A percentile compares a stretch with the other conserved stretches of the same genome.
Conservation (phyloP, 2,888 invertebrate species). For the Tetramorium bicarinatum region DNA sequence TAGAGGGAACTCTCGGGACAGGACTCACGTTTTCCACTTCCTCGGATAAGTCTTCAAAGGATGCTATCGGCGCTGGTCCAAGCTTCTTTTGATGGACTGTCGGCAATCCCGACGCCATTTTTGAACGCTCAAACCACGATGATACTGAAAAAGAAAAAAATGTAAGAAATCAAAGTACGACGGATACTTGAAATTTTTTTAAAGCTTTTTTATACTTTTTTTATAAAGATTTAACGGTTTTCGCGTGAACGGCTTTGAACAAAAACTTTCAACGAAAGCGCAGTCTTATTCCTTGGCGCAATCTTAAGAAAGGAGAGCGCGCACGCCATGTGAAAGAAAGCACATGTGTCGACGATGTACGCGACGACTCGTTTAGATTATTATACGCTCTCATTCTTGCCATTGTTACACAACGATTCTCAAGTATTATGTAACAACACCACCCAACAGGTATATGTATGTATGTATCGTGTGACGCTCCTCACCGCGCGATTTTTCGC, state of each 20-base stretch:
- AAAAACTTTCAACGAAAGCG: background rate
- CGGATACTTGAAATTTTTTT: background rate
- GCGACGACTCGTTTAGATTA: background rate
- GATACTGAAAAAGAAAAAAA: slow-evolving; percentile 65
- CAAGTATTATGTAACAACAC: slow-evolving; percentile 21
- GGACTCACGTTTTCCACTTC: slow-evolving; percentile 89
- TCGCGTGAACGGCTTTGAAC: background rate
- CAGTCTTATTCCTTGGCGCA: background rate
- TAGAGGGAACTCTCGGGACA: slow-evolving; percentile 66
- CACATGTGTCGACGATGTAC: background rate
- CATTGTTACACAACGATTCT: background rate
- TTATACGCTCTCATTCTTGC: background rate
- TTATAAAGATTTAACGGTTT: background rate
- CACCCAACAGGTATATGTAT: slow-evolving; percentile 24
- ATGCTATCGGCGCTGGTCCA: slow-evolving; percentile 97
- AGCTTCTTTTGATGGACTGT: slow-evolving; percentile 90
- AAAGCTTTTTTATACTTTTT: too few relatives aligned
- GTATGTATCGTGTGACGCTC: background rate
- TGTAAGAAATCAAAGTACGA: slow-evolving; percentile 53
- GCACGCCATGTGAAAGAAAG: background rate
- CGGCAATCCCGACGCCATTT: slow-evolving; percentile 84
- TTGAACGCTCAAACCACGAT: slow-evolving; percentile 69
- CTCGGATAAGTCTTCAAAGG: slow-evolving; percentile 96
- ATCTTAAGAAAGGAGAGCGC: background rate
- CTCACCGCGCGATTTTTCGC: slow-evolving; percentile 15